Evolutionary conservation across 2,888 invertebrate species (phyloP).

Genomic region (Sthenelais limicola): DNA sequence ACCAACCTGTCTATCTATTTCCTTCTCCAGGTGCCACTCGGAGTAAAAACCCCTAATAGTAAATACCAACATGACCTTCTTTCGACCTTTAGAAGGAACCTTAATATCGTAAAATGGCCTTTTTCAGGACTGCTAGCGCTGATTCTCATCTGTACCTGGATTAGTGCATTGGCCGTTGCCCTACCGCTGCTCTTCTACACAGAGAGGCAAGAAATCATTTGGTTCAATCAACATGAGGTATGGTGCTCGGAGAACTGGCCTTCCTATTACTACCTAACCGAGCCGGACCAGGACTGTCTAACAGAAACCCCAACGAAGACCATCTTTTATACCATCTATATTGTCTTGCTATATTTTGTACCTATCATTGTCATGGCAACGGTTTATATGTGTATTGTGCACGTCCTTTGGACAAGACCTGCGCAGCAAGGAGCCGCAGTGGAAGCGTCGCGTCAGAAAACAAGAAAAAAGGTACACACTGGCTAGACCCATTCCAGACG

Average conservation of each 20-base stretch:
- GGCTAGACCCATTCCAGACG: too few species aligned
- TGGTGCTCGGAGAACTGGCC: not conserved
- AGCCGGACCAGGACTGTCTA: not conserved
- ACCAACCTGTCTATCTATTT: too few species aligned
- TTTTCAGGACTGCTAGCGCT: not conserved
- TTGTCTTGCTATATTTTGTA: not conserved
- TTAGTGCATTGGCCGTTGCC: not conserved
- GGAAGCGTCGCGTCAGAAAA: not conserved
- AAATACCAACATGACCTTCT: too few species aligned
- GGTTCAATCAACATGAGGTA: not conserved
- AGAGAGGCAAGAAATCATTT: not conserved
- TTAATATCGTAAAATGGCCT: too few species aligned
- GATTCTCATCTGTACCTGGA: not conserved
- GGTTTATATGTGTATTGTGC: not conserved
- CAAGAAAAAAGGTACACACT: not conserved
- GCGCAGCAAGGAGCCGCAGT: not conserved
- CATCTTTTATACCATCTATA: not conserved
- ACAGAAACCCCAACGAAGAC: not conserved
- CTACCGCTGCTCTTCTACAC: not conserved
- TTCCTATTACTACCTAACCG: not conserved
- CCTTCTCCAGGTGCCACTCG: too few species aligned
- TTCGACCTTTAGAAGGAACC: too few species aligned
- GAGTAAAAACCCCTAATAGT: too few species aligned
- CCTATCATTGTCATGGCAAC: not conserved
- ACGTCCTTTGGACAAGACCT: not conserved